Base-by-base conservation (phyloP, 2,113 vertebrate species). In the Zonotrichia leucophrys region DNA sequence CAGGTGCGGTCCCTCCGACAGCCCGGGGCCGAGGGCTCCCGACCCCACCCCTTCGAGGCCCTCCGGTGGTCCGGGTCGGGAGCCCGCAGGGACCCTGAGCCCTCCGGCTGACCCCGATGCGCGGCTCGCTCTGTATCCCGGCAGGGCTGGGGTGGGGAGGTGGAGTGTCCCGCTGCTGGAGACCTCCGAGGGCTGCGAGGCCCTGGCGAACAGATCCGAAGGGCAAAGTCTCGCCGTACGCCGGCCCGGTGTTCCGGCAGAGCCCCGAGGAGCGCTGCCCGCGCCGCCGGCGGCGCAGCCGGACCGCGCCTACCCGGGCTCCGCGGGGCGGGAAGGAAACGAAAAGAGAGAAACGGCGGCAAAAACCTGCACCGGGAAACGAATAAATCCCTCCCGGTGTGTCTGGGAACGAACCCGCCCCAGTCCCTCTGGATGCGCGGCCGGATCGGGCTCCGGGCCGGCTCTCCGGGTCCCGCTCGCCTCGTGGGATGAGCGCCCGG, bases 401-500 rank as follows among this genome's bases (percentile, higher is more conserved):
- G 3, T 39, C n/a, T 70, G 55, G 63, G 42, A 95, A 94, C 96
- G 91, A 96, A 90, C 4, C 13, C 12, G 12, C 13, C 7, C 3
- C 3, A 17, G 7, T 67, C 3, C 17, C 8, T 15, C 30, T 9
- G 31, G 59, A 15, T 75, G 11, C 12, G 33, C 5, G 13, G 60
- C 50, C 11, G 41, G 46, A 37, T 42, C 55, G 42, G 11, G 18
- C 1, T 11, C 25, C 28, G 25, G 37, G 22, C 6, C 24, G 27
- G 31, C 14, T 14, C 55, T 56, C 50, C 22, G 28, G 6, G 33
- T 33, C 42, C 50, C n/a, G 49, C 56, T 76, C 25, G 9, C 30
- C 30, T 27, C 23, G 0, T 3, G 35, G 11, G 9, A 2, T 7
- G 41, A 47, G 68, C 14, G 25, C 5, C 25, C 16, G 10, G 11